A percentile compares a stretch with the other conserved stretches of the same genome.
Conservation (phyloP, 2,113 vertebrate genomes). For the Oceanodroma tethys region DNA sequence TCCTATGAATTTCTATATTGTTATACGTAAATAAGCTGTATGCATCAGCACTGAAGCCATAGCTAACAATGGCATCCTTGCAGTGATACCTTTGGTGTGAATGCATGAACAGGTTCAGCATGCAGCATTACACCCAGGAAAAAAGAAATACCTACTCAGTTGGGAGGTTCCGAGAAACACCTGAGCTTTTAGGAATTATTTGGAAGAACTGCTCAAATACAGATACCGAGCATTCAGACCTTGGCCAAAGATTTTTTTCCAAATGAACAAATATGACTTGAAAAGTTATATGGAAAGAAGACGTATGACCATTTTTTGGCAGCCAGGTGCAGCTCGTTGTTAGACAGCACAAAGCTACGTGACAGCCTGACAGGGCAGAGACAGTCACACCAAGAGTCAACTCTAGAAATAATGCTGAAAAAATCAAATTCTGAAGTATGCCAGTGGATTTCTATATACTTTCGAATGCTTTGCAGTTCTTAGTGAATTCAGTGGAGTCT, state of each 20-base stretch:
- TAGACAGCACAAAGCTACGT: background rate
- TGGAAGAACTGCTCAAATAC: background rate
- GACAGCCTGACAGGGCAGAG: background rate
- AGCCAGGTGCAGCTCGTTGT: background rate
- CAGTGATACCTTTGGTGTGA: background rate
- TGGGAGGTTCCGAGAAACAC: background rate
- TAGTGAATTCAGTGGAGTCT: background rate
- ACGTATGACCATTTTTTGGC: background rate
- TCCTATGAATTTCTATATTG: background rate
- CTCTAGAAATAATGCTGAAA: background rate
- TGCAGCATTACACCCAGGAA: background rate
- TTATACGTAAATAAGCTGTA: background rate
- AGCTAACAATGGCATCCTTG: background rate
- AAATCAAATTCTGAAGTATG: background rate
- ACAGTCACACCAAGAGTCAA: background rate
- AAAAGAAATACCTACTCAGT: background rate
- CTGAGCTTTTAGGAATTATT: background rate
- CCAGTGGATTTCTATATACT: background rate
- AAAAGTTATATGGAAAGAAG: background rate
- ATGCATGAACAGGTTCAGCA: background rate
- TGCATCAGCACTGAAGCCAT: background rate
- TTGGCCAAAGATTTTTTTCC: background rate
- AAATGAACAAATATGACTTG: background rate
- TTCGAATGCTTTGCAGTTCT: background rate
- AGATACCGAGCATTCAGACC: background rate